Percentiles rank a stretch among this genome's conserved stretches.
Conservation (phyloP, 2,797 vertebrate species). For the Sternarchorhynchus goeldii region DNA sequence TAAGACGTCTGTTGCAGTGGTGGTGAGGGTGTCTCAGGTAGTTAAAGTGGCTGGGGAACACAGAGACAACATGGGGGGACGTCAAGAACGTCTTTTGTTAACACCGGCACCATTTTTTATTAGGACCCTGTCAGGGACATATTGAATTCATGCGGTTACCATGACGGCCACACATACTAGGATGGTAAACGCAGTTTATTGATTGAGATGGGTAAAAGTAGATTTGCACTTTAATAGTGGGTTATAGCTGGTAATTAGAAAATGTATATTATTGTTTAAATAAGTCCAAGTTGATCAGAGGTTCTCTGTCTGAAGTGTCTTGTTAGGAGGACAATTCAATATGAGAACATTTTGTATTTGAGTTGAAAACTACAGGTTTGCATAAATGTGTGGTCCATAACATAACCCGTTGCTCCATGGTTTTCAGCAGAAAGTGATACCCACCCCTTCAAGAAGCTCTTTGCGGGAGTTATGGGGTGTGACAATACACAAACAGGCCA, state of each 20-base stretch:
- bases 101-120: slow-evolving; percentile 18
- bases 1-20: slow-evolving; percentile 89
- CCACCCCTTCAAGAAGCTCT: neutral
- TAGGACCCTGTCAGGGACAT: slow-evolving; percentile 2
- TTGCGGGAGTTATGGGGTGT: slow-evolving; percentile 20
- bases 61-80: slow-evolving; percentile 55
- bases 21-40: slow-evolving; percentile 78
- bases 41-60: slow-evolving; percentile 68
- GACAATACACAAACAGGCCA: slow-evolving; percentile 29
- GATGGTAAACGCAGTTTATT: no score
- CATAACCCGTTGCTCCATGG: no score
- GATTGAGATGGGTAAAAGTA: no score
- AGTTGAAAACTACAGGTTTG: neutral
- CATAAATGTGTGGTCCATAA: neutral
- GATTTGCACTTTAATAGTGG: no score
- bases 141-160: neutral
- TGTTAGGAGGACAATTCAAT: no score
- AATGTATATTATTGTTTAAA: neutral
- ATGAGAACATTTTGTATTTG: no score
- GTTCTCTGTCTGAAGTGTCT: no score
- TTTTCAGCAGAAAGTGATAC: neutral
- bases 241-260: no score
- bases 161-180: neutral
- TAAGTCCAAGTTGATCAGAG: neutral
- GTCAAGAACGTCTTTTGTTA: slow-evolving; percentile 17